Evolutionary conservation across 53 echinoderm and acorn worm genomes (phyloP).

Genomic region (Henricia sp.): DNA sequence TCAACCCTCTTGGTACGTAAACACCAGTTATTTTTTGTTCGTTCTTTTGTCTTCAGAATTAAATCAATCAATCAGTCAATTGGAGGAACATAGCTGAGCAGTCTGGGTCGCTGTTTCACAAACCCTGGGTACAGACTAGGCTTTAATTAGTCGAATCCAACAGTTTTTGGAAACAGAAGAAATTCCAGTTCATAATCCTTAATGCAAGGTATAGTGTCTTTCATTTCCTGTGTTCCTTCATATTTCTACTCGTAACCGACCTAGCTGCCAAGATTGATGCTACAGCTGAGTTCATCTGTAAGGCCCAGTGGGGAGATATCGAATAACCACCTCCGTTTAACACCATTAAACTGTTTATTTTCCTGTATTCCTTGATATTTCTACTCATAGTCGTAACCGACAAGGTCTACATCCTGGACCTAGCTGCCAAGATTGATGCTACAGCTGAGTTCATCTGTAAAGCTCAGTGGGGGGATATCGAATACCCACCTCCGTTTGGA

Average conservation of each 20-base stretch:
- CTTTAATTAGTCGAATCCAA: too few species aligned
- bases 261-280: conserved; percentile 94
- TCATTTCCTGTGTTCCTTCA: too few species aligned
- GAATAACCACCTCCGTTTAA: conserved; percentile 96
- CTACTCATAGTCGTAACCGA: conserved; percentile 84
- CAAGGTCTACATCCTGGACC: conserved; percentile 91
- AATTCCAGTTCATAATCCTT: too few species aligned
- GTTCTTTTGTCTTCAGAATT: not conserved
- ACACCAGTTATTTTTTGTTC: too few species aligned
- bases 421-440: conserved; percentile 93
- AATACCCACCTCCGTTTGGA: conserved; percentile 96
- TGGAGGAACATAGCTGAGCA: not conserved
- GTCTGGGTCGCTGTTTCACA: too few species aligned
- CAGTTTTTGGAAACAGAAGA: too few species aligned
- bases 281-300: conserved; percentile 90
- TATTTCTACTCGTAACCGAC: conserved; percentile 67
- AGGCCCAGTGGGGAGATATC: conserved; percentile 92
- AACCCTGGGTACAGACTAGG: too few species aligned
- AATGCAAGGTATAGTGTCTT: too few species aligned
- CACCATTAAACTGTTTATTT: too few species aligned
- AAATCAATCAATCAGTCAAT: not conserved
- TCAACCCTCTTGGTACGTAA: conserved; percentile 88
- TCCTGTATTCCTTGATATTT: not conserved
- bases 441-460: conserved; percentile 93
- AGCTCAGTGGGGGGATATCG: conserved; percentile 91